Percentiles rank a stretch among this genome's conserved stretches.
These are phyloP conservation scores for Microtus richardsoni DNA, from an alignment of 2,113 vertebrate species.

Conservation along the genomic window DNA sequence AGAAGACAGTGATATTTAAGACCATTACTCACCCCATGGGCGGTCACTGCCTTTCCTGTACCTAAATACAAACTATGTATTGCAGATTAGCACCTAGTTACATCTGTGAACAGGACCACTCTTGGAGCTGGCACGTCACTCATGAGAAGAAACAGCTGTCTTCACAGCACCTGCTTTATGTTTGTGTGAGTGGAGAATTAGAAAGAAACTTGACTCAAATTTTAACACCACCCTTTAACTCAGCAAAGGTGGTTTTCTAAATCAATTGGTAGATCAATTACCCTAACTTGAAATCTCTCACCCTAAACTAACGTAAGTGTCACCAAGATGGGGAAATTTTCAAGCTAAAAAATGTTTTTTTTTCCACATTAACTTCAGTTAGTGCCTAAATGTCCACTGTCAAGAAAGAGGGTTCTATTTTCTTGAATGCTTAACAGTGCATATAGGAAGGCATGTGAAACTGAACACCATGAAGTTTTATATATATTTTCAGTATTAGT, in stretches of 20 bases:
- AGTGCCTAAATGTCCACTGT: neutral
- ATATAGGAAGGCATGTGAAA: neutral
- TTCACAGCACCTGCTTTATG: neutral
- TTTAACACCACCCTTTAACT: neutral
- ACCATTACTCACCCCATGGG: too few species aligned
- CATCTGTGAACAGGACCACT: neutral
- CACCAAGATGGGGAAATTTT: neutral
- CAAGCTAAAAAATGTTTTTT: neutral
- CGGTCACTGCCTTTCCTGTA: neutral
- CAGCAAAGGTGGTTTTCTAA: neutral
- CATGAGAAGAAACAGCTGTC: neutral
- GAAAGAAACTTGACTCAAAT: neutral
- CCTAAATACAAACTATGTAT: neutral
- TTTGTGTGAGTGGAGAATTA: neutral
- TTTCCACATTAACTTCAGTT: neutral
- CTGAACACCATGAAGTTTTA: neutral
- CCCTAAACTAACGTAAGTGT: neutral
- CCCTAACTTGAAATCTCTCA: neutral
- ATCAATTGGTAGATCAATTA: neutral
- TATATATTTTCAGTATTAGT: neutral
- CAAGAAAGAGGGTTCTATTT: neutral
- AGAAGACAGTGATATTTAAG: neutral
- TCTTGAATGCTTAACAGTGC: neutral
- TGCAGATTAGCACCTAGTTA: neutral
- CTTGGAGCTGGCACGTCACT: neutral